Evolutionary conservation across 2,113 vertebrate genomes (phyloP).

Genomic region (Bubo bubo): DNA sequence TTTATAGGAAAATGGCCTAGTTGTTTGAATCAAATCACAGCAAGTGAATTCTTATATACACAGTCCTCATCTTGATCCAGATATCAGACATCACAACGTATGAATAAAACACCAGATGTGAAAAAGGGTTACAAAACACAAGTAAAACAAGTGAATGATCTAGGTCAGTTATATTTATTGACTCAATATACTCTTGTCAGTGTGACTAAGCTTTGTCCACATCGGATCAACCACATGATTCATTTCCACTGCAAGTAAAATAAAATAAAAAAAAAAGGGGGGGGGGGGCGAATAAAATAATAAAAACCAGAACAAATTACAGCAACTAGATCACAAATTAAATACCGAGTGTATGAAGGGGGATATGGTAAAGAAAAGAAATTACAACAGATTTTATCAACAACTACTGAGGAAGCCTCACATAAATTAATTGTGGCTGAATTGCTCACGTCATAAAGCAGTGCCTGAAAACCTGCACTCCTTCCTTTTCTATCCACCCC

Average conservation of each 20-base stretch:
- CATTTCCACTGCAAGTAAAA: not conserved
- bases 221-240: not conserved
- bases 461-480: not conserved
- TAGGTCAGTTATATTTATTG: not conserved
- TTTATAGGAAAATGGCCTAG: not conserved
- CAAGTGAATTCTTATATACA: not conserved
- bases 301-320: not conserved
- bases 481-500: not conserved
- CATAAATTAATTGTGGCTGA: not conserved
- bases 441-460: not conserved
- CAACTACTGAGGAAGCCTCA: not conserved
- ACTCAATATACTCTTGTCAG: not conserved
- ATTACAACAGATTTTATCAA: not conserved
- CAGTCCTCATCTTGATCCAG: not conserved
- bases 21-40: not conserved
- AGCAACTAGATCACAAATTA: not conserved
- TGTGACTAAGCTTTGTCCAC: not conserved
- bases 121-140: conserved; percentile 2
- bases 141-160: not conserved
- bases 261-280: not conserved
- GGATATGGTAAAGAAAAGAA: not conserved
- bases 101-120: conserved; percentile 32
- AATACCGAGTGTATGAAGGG: not conserved
- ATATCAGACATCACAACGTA: not conserved
- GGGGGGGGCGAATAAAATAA: not conserved